phyloP scores from a whole-genome alignment of 1,140 invertebrate genomes.

The Drosophila melanogaster region DNA sequence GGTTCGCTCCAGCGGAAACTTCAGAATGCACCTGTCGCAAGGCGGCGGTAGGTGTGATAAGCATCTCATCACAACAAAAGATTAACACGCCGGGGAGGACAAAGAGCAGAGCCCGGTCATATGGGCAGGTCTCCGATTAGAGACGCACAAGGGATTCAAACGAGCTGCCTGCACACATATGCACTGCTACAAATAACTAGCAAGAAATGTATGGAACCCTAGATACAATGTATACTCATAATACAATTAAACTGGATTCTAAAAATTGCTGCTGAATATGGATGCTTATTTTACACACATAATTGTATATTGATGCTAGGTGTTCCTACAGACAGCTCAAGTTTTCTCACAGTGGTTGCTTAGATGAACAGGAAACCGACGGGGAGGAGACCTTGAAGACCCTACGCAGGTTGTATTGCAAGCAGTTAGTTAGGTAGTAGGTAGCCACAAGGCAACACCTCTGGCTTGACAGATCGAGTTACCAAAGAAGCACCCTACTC shows the following conservation, averaged over 20 bases:
- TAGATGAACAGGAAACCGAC: constrained; percentile 22
- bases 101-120: constrained; percentile 23
- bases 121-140: constrained; percentile 36
- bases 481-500: constrained; percentile 31
- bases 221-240: too few species aligned
- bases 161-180: constrained; percentile 32
- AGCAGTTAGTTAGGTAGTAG: constrained; percentile 28
- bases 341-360: constrained; percentile 4
- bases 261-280: too few species aligned
- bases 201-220: too few species aligned
- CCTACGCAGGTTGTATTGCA: constrained; percentile 28
- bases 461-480: constrained; percentile 33
- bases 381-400: constrained; percentile 24
- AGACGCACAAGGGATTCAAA: constrained; percentile 4
- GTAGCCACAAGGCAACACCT: constrained; percentile 40
- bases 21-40: constrained; percentile 62
- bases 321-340: background rate
- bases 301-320: too few species aligned
- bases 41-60: constrained; percentile 55
- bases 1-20: constrained; percentile 26
- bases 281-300: too few species aligned
- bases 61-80: constrained; percentile 69
- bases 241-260: too few species aligned
- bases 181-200: constrained; percentile 12
- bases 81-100: constrained; percentile 63